A percentile compares a stretch with the other conserved stretches of the same genome.
Conservation (phyloP, 1,140 invertebrate genomes). For the Magallana gigas region DNA sequence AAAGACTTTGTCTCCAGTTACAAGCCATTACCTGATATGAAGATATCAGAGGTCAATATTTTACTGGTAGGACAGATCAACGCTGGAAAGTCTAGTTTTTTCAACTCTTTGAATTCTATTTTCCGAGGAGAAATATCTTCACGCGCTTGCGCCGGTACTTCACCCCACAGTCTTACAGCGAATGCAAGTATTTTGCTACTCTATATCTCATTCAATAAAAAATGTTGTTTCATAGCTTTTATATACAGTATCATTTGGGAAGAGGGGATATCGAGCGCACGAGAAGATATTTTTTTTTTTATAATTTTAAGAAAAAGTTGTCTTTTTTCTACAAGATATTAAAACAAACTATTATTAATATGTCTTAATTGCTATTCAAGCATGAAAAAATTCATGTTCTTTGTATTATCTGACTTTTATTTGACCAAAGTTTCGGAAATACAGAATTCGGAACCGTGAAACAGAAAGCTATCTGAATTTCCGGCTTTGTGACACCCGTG, state of each 20-base stretch:
- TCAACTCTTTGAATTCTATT: slow-evolving; percentile 57
- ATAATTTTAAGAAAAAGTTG: no score
- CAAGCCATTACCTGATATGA: slow-evolving; percentile 40
- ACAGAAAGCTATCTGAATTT: slow-evolving; percentile 47
- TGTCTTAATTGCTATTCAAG: no score
- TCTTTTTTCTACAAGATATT: no score
- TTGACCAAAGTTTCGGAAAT: slow-evolving; percentile 32
- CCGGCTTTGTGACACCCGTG: slow-evolving; percentile 56
- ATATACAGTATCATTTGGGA: neutral
- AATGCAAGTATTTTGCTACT: slow-evolving; percentile 32
- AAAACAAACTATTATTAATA: no score
- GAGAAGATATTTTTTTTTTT: no score
- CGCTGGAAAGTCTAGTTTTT: slow-evolving; percentile 58
- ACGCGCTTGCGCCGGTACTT: slow-evolving; percentile 48
- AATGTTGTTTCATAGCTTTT: neutral
- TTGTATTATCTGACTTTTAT: no score
- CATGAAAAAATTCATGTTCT: no score
- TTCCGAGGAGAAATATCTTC: slow-evolving; percentile 49
- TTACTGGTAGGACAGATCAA: slow-evolving; percentile 53
- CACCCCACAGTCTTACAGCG: slow-evolving; percentile 54
- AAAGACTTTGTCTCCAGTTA: slow-evolving; percentile 48
- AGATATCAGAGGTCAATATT: slow-evolving; percentile 43
- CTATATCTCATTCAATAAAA: no score
- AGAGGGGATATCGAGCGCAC: no score
- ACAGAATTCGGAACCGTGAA: slow-evolving; percentile 42